Evolutionary conservation across 2,113 vertebrate genomes (phyloP).

Genomic region (Cercocebus atys): DNA sequence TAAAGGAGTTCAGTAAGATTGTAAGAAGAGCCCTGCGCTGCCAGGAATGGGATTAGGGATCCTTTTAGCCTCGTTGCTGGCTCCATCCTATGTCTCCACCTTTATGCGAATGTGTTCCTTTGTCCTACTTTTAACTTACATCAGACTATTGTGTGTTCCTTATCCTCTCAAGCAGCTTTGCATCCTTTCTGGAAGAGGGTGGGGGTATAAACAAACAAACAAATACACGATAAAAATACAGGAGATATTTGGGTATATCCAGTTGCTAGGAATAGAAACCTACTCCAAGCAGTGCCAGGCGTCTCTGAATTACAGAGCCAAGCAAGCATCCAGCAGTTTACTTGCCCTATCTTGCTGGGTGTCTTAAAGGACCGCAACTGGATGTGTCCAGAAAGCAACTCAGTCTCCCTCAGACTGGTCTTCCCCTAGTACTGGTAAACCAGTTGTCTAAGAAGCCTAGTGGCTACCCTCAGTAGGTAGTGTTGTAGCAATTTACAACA

Average conservation of each 20-base stretch:
- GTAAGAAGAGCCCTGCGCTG: accelerated
- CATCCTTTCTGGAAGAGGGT: neutral
- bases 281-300: accelerated
- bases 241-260: neutral
- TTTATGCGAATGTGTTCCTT: neutral
- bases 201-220: neutral
- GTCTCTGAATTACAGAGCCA: neutral
- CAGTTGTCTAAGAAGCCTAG: neutral
- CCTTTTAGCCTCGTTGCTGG: neutral
- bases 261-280: neutral
- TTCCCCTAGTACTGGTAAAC: neutral
- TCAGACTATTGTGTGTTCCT: neutral
- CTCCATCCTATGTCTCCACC: neutral
- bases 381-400: neutral
- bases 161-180: neutral
- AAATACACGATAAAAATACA: neutral
- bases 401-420: neutral
- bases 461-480: accelerated
- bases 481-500: accelerated
- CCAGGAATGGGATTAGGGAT: neutral
- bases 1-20: too few species aligned
- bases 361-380: neutral
- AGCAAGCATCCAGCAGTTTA: accelerated
- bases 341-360: neutral
- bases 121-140: neutral